These are phyloP conservation scores for Sabatieria punctata DNA, from an alignment of 2,888 invertebrate species.

Conservation along the genomic window DNA sequence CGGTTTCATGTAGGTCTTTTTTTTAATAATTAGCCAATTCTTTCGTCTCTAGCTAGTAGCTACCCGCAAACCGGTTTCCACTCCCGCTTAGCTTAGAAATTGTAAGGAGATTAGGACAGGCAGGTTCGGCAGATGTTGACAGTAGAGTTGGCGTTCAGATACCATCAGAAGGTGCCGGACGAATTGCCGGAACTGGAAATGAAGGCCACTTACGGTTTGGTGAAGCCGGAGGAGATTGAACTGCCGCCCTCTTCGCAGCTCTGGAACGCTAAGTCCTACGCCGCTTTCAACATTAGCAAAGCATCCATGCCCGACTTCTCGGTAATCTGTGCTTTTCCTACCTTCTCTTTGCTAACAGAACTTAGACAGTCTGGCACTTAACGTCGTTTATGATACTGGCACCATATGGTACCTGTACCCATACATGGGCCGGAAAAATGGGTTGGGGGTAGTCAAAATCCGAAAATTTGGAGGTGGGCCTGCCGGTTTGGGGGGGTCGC, in stretches of 20 bases:
- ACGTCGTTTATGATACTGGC: background rate
- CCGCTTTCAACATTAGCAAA: constrained; percentile 35
- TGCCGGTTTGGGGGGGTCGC: too few species aligned
- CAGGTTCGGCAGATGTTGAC: too few species aligned
- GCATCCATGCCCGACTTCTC: constrained; percentile 22
- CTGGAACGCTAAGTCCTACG: constrained; percentile 39
- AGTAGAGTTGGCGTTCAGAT: constrained; percentile 36
- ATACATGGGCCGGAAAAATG: too few species aligned
- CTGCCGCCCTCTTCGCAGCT: constrained; percentile 39
- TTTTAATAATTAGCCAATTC: background rate
- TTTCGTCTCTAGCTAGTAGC: background rate
- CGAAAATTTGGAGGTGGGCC: background rate
- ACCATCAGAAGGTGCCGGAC: constrained; percentile 46
- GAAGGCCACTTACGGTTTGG: constrained; percentile 47
- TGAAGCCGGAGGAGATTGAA: constrained; percentile 43
- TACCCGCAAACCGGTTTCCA: too few species aligned
- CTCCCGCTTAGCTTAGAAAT: too few species aligned
- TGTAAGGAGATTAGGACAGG: background rate
- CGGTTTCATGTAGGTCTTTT: constrained; percentile 43
- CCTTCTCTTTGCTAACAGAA: background rate
- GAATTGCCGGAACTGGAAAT: constrained; percentile 42
- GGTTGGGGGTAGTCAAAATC: too few species aligned
- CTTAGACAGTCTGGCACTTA: background rate
- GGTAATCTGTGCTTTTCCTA: background rate
- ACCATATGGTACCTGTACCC: background rate